These are phyloP conservation scores for Steinernema khuongi DNA, from an alignment of 1,140 invertebrate species.

Conservation along the genomic window DNA sequence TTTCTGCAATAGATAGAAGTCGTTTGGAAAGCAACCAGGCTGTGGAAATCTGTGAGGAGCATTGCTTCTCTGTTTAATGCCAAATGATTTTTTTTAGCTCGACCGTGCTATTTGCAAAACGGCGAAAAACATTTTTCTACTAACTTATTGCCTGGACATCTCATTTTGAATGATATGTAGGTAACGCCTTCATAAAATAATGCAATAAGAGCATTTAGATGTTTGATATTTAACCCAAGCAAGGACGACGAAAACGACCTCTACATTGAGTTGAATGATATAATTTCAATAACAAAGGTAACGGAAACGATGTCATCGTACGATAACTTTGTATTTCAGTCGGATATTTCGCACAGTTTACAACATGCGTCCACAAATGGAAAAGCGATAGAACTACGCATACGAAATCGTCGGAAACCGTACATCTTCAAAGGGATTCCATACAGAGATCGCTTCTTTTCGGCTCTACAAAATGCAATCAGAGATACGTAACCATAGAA, in stretches of 20 bases:
- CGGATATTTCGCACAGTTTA: too few relatives aligned
- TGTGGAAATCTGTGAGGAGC: neutral
- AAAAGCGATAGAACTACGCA: too few relatives aligned
- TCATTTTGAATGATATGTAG: constrained; percentile 32
- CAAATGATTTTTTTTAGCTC: constrained; percentile 22
- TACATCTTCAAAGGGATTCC: too few relatives aligned
- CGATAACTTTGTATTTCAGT: too few relatives aligned
- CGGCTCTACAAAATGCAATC: too few relatives aligned
- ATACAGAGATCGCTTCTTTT: too few relatives aligned
- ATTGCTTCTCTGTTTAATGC: neutral
- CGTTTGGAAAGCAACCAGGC: neutral
- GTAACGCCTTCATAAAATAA: neutral
- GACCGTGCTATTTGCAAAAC: constrained; percentile 31
- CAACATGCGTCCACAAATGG: too few relatives aligned
- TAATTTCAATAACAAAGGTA: constrained; percentile 30
- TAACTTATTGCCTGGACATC: constrained; percentile 24
- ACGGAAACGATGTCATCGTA: too few relatives aligned
- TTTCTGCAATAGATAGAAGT: neutral
- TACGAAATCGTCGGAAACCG: too few relatives aligned
- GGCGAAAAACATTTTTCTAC: constrained; percentile 28
- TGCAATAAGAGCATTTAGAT: constrained; percentile 9
- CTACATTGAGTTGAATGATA: constrained; percentile 31
- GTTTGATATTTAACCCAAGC: constrained; percentile 24
- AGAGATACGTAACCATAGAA: too few relatives aligned
- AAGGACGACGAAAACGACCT: constrained; percentile 18